A percentile compares a stretch with the other conserved stretches of the same genome.
These are phyloP conservation scores for Rousettus leschenaultii DNA, from an alignment of 2,113 vertebrate genomes.

Conservation along the genomic window DNA sequence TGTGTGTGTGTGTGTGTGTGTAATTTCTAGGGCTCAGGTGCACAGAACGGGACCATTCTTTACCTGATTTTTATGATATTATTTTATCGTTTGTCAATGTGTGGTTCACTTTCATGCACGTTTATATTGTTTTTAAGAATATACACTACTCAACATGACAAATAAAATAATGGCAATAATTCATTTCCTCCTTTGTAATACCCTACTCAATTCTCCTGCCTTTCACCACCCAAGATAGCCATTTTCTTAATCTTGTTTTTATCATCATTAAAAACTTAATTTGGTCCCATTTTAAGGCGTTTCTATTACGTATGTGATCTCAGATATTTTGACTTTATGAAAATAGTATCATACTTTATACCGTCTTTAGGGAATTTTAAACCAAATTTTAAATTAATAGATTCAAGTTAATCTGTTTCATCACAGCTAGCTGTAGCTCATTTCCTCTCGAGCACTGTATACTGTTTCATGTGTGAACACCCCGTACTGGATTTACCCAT, in stretches of 20 bases:
- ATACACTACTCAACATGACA: neutral
- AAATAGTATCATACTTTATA: neutral
- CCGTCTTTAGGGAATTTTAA: neutral
- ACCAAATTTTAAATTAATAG: neutral
- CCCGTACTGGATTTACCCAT: neutral
- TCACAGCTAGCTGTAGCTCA: neutral
- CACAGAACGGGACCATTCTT: neutral
- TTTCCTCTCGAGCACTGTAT: neutral
- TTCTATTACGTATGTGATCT: neutral
- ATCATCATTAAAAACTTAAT: neutral
- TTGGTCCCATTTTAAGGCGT: neutral
- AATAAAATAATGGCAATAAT: neutral
- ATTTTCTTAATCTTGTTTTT: neutral
- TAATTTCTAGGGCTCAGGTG: neutral
- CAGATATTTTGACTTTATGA: neutral
- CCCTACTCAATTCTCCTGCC: rapidly evolving
- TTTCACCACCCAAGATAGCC: neutral
- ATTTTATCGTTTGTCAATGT: neutral
- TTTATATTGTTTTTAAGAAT: neutral
- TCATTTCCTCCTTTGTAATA: neutral
- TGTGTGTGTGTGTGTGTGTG: no score
- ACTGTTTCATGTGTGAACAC: neutral
- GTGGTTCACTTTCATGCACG: neutral
- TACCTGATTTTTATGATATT: neutral
- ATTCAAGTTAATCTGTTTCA: neutral